phyloP scores from a whole-genome alignment of 2,797 vertebrate genomes.

The Paguma larvata region DNA sequence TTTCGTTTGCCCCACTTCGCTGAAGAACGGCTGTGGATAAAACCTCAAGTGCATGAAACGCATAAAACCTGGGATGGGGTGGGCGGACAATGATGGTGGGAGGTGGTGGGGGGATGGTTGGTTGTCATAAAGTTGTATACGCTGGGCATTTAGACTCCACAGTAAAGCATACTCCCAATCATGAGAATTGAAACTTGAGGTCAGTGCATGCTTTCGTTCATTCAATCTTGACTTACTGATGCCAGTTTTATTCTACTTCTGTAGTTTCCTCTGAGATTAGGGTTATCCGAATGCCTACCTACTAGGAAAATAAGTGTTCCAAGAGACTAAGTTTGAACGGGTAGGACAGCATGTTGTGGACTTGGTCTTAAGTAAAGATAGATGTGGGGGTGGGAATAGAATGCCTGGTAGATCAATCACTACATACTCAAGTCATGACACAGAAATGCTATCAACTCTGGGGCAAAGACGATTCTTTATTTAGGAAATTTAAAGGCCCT shows the following conservation, averaged over 20 bases:
- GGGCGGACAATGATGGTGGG: no score
- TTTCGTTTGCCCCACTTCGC: background rate
- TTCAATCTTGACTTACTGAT: background rate
- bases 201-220: background rate
- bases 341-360: background rate
- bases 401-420: background rate
- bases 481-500: background rate
- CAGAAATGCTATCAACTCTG: background rate
- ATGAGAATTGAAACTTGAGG: background rate
- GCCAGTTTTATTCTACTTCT: background rate
- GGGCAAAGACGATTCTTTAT: background rate
- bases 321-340: background rate
- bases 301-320: background rate
- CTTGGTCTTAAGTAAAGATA: background rate
- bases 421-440: background rate
- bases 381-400: background rate
- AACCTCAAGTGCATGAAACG: background rate
- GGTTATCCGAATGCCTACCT: background rate
- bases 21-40: background rate
- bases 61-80: background rate
- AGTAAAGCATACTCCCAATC: background rate
- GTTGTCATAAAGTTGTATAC: background rate
- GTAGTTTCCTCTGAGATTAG: conserved; percentile 15
- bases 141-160: background rate
- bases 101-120: background rate